A percentile compares a stretch with the other conserved stretches of the same genome.
phyloP scores from a whole-genome alignment of 2,797 vertebrate species.

The Brachyrhaphis roseni region DNA sequence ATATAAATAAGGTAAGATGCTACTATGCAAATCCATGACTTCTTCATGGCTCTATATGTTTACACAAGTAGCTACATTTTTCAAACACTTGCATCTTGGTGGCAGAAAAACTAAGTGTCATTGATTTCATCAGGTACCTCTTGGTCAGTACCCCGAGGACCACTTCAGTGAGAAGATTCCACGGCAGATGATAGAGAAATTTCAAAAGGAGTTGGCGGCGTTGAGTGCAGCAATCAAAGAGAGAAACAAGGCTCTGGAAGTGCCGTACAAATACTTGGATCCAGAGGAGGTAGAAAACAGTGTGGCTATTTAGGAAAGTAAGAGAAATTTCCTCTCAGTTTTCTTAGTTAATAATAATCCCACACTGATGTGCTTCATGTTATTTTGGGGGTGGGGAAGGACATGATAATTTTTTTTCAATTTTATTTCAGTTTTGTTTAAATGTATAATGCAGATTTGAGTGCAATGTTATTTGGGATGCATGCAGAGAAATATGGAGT shows the following conservation, averaged over 20 bases:
- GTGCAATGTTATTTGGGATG: not conserved
- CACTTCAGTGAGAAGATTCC: conserved; percentile 55
- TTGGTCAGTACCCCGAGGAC: conserved; percentile 46
- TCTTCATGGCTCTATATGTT: not conserved
- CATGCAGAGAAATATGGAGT: not conserved
- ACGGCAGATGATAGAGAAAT: conserved; percentile 18
- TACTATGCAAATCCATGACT: not conserved
- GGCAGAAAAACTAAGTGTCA: not conserved
- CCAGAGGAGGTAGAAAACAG: conserved; percentile 60
- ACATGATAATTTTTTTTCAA: too few species aligned
- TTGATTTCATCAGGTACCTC: conserved; percentile 35
- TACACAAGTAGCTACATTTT: not conserved
- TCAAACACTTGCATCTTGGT: not conserved
- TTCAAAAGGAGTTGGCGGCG: conserved; percentile 39
- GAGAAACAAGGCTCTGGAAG: conserved; percentile 45
- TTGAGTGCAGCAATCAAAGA: conserved; percentile 39
- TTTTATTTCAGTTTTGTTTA: not conserved
- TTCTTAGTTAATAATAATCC: not conserved
- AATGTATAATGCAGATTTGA: not conserved
- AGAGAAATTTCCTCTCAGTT: not conserved
- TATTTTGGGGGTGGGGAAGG: too few species aligned
- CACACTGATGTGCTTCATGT: not conserved
- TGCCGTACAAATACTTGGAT: conserved; percentile 63
- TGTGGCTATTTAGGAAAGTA: conserved; percentile 49
- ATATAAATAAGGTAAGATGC: not conserved